Base-by-base conservation (phyloP, 2,888 invertebrate genomes). In the Leptopilina syphax region DNA sequence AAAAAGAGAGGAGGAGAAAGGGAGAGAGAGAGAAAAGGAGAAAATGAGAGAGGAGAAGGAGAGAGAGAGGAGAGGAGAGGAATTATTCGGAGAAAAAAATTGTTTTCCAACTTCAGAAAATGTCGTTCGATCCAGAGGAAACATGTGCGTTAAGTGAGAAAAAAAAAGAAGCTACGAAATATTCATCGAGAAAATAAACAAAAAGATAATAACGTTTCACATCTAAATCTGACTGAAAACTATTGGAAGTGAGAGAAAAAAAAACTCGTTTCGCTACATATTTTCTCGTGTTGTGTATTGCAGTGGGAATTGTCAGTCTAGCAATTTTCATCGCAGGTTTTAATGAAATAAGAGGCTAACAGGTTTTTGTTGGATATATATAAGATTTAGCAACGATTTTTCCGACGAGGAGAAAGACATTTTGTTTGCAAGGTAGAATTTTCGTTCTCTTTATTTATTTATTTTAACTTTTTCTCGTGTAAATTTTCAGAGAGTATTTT, bases 221-320 rank as follows among this genome's bases (percentile, higher is more conserved):
- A 34, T 73, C 73, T 73, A 73, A 57, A 73, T 73, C 73, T 73
- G 73, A 73, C 57, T 73, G 54, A 44, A 65, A 34, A 65, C 65
- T 65, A 65, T 65, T 65, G 54, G n/a, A 57, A 65, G 13, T 65
- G 27, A 4, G n/a, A 34, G 34, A 27, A 27, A 57, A 73, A 70
- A 73, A 73, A 73, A 73, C 73, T 73, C 41, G 73, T 73, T 73
- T 73, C 41, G 54, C 57, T 73, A 73, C 73, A 73, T 73, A 57
- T 73, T 60, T 34, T 73, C 24, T 57, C 18, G 50, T 68, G 47
- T 50, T 54, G 63, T 63, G 24, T 63, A 73, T 57, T 57, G 73
- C 73, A 57, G 34, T 73, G 73, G 54, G 73, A 73, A 73, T 73
- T 73, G 57, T 60, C 73, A 73, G 73, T 73, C 73, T 60, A 73